Evolutionary conservation across 2,113 vertebrate genomes (phyloP).

Genomic region (Ardeotis arabs): DNA sequence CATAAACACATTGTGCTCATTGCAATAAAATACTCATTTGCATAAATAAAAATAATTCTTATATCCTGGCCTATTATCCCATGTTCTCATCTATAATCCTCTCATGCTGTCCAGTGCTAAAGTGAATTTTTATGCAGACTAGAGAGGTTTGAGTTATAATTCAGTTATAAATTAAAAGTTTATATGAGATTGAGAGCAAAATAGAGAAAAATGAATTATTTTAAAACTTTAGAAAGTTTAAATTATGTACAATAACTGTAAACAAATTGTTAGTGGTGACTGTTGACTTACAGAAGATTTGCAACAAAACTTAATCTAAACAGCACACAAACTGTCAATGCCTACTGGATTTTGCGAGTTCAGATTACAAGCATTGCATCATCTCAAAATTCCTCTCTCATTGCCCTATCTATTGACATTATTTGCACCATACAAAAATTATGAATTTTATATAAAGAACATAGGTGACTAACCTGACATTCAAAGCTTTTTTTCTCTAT

Average conservation of each 20-base stretch:
- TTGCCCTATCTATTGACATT: neutral
- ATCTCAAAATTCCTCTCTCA: neutral
- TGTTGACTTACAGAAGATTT: neutral
- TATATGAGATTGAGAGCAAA: neutral
- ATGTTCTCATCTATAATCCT: neutral
- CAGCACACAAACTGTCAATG: neutral
- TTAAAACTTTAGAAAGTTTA: neutral
- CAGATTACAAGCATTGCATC: neutral
- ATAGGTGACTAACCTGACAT: neutral
- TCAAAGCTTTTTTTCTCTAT: neutral
- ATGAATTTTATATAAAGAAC: neutral
- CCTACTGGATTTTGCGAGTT: neutral
- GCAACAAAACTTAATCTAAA: neutral
- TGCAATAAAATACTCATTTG: neutral
- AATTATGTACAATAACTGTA: neutral
- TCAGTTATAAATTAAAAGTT: neutral
- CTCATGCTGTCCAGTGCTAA: neutral
- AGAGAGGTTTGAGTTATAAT: neutral
- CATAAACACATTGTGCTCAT: neutral
- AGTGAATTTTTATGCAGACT: neutral
- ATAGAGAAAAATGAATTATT: too few species aligned
- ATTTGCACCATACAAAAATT: neutral
- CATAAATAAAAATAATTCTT: neutral
- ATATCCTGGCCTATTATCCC: neutral
- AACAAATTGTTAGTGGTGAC: neutral